Conservation (phyloP, 2,888 invertebrate species). For the Standfussiana lucernea region DNA sequence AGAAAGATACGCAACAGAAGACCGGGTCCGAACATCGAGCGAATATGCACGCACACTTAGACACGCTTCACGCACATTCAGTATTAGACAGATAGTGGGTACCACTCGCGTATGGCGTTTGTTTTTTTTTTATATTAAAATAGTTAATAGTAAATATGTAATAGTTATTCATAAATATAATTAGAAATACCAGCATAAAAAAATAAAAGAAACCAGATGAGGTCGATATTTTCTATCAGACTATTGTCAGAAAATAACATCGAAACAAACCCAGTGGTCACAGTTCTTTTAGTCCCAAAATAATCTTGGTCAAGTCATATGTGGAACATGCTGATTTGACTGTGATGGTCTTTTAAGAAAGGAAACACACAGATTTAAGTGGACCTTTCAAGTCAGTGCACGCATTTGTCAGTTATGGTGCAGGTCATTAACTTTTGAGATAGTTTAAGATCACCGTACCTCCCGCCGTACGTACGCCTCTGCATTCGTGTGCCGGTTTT, state of each 20-base stretch:
- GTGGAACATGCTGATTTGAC: neutral
- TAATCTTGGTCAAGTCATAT: neutral
- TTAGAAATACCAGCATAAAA: too few species aligned
- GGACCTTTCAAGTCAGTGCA: neutral
- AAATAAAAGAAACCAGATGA: neutral
- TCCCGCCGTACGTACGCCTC: too few species aligned
- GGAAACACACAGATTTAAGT: neutral
- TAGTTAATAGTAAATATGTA: too few species aligned
- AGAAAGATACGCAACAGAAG: conserved; percentile 8
- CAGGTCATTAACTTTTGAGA: neutral
- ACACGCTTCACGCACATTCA: neutral
- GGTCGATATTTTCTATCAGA: neutral
- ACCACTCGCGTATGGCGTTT: neutral
- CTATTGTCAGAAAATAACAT: neutral
- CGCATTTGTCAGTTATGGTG: neutral
- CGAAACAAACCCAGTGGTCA: neutral
- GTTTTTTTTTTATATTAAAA: too few species aligned
- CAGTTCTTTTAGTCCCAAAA: neutral
- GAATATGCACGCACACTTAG: neutral
- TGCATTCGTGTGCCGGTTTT: neutral
- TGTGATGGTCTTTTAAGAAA: neutral
- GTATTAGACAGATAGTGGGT: too few species aligned
- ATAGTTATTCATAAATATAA: too few species aligned
- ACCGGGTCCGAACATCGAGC: neutral
- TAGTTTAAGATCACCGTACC: neutral